Conservation (phyloP, 2,888 invertebrate species). For the Dasypolia templi region DNA sequence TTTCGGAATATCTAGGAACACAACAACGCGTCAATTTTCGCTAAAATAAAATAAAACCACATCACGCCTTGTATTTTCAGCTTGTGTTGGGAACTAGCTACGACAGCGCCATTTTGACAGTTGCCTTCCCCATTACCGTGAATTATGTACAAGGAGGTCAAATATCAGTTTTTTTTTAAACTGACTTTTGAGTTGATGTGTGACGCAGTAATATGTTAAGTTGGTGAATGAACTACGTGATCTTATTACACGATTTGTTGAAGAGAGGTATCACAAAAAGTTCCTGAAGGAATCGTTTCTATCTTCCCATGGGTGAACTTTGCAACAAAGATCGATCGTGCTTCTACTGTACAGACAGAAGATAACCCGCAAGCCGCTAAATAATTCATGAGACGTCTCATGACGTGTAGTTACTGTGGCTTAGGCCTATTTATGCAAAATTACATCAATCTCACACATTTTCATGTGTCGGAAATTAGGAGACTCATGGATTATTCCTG, state of each 20-base stretch:
- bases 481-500: constrained; percentile 6
- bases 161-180: background rate
- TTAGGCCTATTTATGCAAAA: constrained; percentile 46
- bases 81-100: no score
- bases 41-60: no score
- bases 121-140: no score
- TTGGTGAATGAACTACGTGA: background rate
- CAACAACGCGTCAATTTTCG: no score
- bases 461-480: constrained; percentile 8
- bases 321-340: constrained; percentile 33
- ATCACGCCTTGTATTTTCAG: no score
- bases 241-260: background rate
- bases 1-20: no score
- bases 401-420: constrained; percentile 46
- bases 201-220: background rate
- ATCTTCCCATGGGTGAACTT: constrained; percentile 22
- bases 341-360: constrained; percentile 15
- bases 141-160: background rate
- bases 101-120: no score
- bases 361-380: constrained; percentile 41
- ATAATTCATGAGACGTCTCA: constrained; percentile 57
- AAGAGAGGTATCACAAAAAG: constrained; percentile 6
- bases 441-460: constrained; percentile 45
- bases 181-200: background rate
- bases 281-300: constrained; percentile 3